Percentiles rank a stretch among this genome's conserved stretches.
phyloP scores from a whole-genome alignment of 2,888 invertebrate genomes.

The Acleris holmiana region DNA sequence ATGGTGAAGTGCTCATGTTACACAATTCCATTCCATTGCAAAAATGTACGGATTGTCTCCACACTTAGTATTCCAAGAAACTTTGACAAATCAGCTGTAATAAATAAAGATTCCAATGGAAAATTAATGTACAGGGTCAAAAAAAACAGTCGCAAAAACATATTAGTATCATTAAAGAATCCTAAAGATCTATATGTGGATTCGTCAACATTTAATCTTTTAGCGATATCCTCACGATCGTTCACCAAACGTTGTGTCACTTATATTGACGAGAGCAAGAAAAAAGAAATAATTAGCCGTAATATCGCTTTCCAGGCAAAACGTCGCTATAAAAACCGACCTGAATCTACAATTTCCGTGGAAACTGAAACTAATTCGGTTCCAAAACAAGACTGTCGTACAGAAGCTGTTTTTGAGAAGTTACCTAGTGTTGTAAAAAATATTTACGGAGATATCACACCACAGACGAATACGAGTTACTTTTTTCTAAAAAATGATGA shows the following conservation, averaged over 20 bases:
- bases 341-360: slow-evolving; percentile 40
- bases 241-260: slow-evolving; percentile 54
- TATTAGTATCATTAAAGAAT: slow-evolving; percentile 45
- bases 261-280: slow-evolving; percentile 44
- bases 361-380: slow-evolving; percentile 2
- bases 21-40: slow-evolving; percentile 56
- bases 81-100: slow-evolving; percentile 31
- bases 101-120: slow-evolving; percentile 34
- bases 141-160: slow-evolving; percentile 47
- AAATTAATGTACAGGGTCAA: slow-evolving; percentile 44
- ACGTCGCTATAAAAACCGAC: slow-evolving; percentile 46
- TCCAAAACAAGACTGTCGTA: slow-evolving; percentile 25
- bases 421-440: slow-evolving; percentile 57
- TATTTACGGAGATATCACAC: slow-evolving; percentile 51
- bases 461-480: slow-evolving; percentile 45
- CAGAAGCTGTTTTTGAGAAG: slow-evolving; percentile 40
- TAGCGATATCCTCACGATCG: slow-evolving; percentile 59
- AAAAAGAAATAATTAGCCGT: slow-evolving; percentile 29
- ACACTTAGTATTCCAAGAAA: slow-evolving; percentile 70
- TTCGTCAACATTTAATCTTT: slow-evolving; percentile 56
- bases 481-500: slow-evolving; percentile 45
- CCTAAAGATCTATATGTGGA: slow-evolving; percentile 46
- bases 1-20: slow-evolving; percentile 47
- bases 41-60: slow-evolving; percentile 61
- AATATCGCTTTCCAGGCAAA: slow-evolving; percentile 51